Percentiles rank a stretch among this genome's conserved stretches.
These are phyloP conservation scores for Lytechinus pictus DNA, from an alignment of 35 echinoderm and acorn worm species.

Conservation along the genomic window DNA sequence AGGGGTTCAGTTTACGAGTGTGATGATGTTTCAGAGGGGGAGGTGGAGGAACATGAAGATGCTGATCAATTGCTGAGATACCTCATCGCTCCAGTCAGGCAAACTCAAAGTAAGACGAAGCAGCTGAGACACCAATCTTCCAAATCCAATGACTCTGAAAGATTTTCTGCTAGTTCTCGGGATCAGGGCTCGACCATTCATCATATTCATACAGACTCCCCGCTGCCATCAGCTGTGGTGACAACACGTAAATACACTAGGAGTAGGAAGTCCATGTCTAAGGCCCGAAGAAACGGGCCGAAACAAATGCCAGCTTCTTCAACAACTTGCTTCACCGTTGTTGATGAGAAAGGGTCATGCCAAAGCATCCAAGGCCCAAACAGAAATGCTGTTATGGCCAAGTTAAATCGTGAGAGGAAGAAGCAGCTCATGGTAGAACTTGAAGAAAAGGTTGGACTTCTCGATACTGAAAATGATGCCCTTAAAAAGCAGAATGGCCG, in stretches of 20 bases:
- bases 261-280: background rate
- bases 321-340: background rate
- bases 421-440: slow-evolving; percentile 67
- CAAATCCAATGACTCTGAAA: background rate
- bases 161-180: background rate
- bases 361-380: slow-evolving; percentile 44
- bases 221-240: background rate
- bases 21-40: background rate
- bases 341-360: background rate
- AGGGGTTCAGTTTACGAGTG: background rate
- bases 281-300: background rate
- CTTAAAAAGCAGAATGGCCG: slow-evolving; percentile 50
- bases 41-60: background rate
- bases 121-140: background rate
- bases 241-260: background rate
- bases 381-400: slow-evolving; percentile 81
- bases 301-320: background rate
- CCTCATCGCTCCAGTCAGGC: background rate
- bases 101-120: background rate
- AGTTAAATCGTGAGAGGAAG: slow-evolving; percentile 76
- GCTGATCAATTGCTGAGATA: slow-evolving; percentile 38
- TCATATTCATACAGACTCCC: background rate
- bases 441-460: slow-evolving; percentile 56
- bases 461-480: slow-evolving; percentile 57
- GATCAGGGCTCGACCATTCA: background rate